Base-by-base conservation (phyloP, 2,888 invertebrate genomes). In the Allophyes oxyacanthae region DNA sequence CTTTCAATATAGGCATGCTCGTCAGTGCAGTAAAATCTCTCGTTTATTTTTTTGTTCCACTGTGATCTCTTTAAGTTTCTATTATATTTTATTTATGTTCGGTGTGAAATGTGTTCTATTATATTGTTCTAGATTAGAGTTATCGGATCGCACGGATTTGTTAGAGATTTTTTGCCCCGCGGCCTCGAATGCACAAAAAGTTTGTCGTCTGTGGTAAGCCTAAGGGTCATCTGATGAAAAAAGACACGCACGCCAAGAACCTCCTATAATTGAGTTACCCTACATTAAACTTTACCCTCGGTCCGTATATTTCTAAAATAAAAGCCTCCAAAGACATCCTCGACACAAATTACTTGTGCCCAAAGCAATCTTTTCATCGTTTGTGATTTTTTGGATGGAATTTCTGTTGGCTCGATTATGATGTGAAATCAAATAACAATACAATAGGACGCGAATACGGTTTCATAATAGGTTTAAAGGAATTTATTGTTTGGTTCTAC, bases 201-300 rank as follows among this genome's bases (percentile, higher is more conserved):
- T n/a, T n/a, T n/a, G n/a, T n/a, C n/a, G n/a, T n/a, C n/a, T n/a
- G n/a, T n/a, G n/a, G n/a, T n/a, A n/a, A n/a, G n/a, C n/a, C 20
- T 4, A 20, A 67, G 41, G 66, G 30, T 37, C 43, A 38, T 50
- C 49, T 49, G 67, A 66, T 52, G 72, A 65, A 66, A 56, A 72
- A 72, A 66, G 66, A 59, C 66, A 66, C 72, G 72, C 66, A 72
- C 85, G 84, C 75, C 73, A 72, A 78, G 77, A 81, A 80, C 77
- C 77, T 68, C 58, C 78, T 79, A 80, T 87, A 88, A 90, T 86
- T 86, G 86, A 87, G 89, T 89, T 88, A 87, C 86, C 87, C 87
- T 83, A 85, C 88, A 89, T 89, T 88, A 87, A 90, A 90, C 87
- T 87, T 86, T 87, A 83, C 79, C 75, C 78, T 78, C 79, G 79